These are phyloP conservation scores for Tyria jacobaeae DNA, from an alignment of 2,888 invertebrate species.

Conservation along the genomic window DNA sequence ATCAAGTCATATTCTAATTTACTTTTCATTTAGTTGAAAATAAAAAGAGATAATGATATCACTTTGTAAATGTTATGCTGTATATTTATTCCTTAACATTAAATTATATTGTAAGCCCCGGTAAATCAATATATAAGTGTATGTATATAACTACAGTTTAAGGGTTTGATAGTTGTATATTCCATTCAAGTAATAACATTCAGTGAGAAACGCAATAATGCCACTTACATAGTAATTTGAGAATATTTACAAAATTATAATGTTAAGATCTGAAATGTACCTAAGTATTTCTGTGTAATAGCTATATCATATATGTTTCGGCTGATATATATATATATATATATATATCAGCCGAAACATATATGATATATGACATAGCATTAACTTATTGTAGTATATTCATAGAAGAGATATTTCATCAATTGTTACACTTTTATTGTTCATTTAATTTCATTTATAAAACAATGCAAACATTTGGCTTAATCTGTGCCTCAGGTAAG, in stretches of 20 bases:
- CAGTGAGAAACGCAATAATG: slow-evolving; percentile 82
- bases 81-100: slow-evolving; percentile 16
- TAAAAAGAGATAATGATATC: slow-evolving; percentile 1
- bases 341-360: background rate
- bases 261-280: slow-evolving; percentile 49
- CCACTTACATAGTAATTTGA: slow-evolving; percentile 62
- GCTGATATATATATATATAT: slow-evolving; percentile 27
- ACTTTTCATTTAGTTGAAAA: background rate
- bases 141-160: slow-evolving; percentile 25
- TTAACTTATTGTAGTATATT: background rate
- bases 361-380: slow-evolving; percentile 1
- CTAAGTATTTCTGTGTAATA: slow-evolving; percentile 41
- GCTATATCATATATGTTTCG: slow-evolving; percentile 28
- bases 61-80: slow-evolving; percentile 21
- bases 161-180: slow-evolving; percentile 35
- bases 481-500: slow-evolving; percentile 17
- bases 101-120: slow-evolving; percentile 19
- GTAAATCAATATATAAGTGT: slow-evolving; percentile 13
- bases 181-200: slow-evolving; percentile 45
- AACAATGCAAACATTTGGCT: slow-evolving; percentile 14
- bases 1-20: no score
- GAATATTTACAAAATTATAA: slow-evolving; percentile 53
- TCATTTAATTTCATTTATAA: slow-evolving; percentile 1
- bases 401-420: background rate
- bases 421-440: background rate